Evolutionary conservation across 2,113 vertebrate genomes (phyloP).

Genomic region (Gasterosteus aculeatus): DNA sequence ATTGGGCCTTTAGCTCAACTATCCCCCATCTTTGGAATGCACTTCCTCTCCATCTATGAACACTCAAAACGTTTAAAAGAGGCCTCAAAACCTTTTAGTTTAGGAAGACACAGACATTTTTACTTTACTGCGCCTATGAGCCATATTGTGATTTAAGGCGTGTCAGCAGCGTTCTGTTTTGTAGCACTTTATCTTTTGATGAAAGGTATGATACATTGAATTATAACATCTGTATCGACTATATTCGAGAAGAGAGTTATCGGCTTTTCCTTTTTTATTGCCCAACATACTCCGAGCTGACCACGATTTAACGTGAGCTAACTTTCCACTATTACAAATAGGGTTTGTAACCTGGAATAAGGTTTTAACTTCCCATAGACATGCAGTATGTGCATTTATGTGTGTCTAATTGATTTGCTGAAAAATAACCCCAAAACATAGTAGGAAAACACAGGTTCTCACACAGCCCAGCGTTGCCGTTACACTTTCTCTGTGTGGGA

Average conservation of each 20-base stretch:
- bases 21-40: slow-evolving; percentile 32
- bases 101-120: background rate
- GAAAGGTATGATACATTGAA: background rate
- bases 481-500: slow-evolving; percentile 2
- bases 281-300: slow-evolving; percentile 9
- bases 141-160: background rate
- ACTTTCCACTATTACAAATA: slow-evolving; percentile 12
- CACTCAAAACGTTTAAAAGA: background rate
- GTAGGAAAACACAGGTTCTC: background rate
- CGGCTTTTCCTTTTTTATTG: slow-evolving; percentile 4
- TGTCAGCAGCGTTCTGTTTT: background rate
- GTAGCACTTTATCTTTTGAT: background rate
- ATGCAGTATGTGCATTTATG: background rate
- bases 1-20: background rate
- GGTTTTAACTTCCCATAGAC: background rate
- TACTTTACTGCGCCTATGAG: background rate
- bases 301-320: slow-evolving; percentile 15
- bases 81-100: slow-evolving; percentile 21
- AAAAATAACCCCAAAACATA: background rate
- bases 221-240: background rate
- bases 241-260: background rate
- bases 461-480: slow-evolving; percentile 8
- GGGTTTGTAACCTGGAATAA: background rate
- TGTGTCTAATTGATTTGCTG: background rate
- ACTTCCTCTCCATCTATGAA: background rate